Evolutionary conservation across 2,113 vertebrate genomes (phyloP), one percentile per base, ranked within the genome.

Genomic region (Archilochus colubris): DNA sequence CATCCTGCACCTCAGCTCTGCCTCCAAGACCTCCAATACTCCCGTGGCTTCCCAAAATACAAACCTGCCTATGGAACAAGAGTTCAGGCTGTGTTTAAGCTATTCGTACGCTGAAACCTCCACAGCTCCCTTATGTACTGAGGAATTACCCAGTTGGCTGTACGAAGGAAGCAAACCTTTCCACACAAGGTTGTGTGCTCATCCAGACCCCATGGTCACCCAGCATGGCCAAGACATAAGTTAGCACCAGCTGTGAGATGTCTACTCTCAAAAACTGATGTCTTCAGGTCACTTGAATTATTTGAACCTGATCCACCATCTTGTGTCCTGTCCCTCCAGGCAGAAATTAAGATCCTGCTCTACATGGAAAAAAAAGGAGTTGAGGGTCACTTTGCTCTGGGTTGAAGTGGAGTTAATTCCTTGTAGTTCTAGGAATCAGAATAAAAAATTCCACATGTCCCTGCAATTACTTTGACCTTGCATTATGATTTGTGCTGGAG

Each of bases 71-170:
- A 0, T 7, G 4, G 9, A 24, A 44, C 6, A 36, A 21, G 22
- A 79, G n/a, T 58, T 93, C 2, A 1, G 9, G 4, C 36, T 61
- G 40, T 4, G 6, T 75, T 64, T 40, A 28, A 50, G 27, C 53
- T 68, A 3, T 25, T 48, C 16, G 68, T 9, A 1, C 22, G 23
- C 21, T 62, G 64, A 79, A 33, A 24, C 18, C n/a, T 67, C 54
- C 31, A 2, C 31, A 27, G 19, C 2, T 12, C 58, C 38, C 36
- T 3, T 0, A 1, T 0, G 0, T 16, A 18, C 15, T 1, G 10
- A 12, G 54, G 23, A 51, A 9, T 33, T 55, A 57, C 18, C 51
- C 51, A 24, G 3, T 6, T 59, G 48, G 7, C 23, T 1, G 0
- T 24, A 43, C 12, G 3, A 40, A 54, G 53, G 66, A 5, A 82